Evolutionary conservation across 1,140 invertebrate species (phyloP).

Genomic region (Halictus rubicundus): DNA sequence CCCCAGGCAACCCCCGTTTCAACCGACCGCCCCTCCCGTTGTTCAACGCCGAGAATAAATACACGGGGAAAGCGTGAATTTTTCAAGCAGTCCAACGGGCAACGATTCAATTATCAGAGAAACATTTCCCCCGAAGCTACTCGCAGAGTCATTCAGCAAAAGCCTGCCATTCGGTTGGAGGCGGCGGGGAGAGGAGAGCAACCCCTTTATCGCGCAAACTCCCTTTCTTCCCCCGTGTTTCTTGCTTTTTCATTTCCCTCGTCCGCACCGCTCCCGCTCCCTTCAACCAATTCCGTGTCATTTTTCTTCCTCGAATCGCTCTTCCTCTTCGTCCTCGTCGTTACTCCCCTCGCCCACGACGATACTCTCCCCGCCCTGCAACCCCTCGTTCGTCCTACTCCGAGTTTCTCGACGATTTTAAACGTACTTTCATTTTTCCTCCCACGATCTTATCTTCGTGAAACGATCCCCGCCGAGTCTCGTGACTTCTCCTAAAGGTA

Average conservation of each 20-base stretch:
- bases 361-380: too few species aligned
- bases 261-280: neutral
- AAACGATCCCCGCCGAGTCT: neutral
- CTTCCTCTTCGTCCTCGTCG: too few species aligned
- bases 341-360: neutral
- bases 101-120: conserved; percentile 48
- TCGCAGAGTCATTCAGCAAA: conserved; percentile 5
- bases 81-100: conserved; percentile 25
- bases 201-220: neutral
- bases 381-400: neutral
- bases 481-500: neutral
- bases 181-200: neutral
- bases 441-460: conserved; percentile 8
- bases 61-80: conserved; percentile 10
- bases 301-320: neutral
- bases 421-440: neutral
- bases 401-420: too few species aligned
- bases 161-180: neutral
- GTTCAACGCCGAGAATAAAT: conserved; percentile 14
- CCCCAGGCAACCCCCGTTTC: too few species aligned
- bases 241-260: neutral
- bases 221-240: neutral
- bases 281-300: neutral
- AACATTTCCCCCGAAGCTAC: conserved; percentile 18
- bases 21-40: too few species aligned